A percentile compares a stretch with the other conserved stretches of the same genome.
Evolutionary conservation across 2,888 invertebrate species (phyloP).

Genomic region (Lasioglossum villosulum): DNA sequence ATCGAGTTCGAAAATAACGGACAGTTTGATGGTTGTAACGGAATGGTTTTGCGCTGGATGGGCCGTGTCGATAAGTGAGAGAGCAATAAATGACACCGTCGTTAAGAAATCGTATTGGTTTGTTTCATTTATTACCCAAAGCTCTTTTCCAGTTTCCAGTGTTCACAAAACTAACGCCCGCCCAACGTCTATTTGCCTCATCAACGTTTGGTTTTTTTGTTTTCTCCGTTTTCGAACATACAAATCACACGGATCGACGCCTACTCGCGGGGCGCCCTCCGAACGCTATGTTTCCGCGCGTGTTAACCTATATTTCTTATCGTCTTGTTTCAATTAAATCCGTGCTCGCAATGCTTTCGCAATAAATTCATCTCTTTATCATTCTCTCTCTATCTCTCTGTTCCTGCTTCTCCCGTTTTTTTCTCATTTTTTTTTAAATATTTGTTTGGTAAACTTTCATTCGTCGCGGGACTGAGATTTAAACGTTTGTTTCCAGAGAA

Average conservation of each 20-base stretch:
- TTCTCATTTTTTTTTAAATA: conserved; percentile 20
- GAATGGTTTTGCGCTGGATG: not conserved
- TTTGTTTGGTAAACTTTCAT: conserved; percentile 56
- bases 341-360: conserved; percentile 41
- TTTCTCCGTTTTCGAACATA: conserved; percentile 32
- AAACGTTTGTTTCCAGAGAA: conserved; percentile 55
- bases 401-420: conserved; percentile 23
- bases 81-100: conserved; percentile 66
- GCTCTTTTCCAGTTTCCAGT: conserved; percentile 70
- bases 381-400: conserved; percentile 26
- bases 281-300: conserved; percentile 20
- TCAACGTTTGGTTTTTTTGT: not conserved
- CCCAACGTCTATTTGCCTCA: conserved; percentile 24
- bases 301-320: conserved; percentile 29
- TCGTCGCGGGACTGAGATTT: conserved; percentile 59
- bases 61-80: conserved; percentile 24
- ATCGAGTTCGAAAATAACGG: not conserved
- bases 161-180: conserved; percentile 55
- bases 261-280: conserved; percentile 22
- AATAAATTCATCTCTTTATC: conserved; percentile 27
- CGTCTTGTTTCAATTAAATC: conserved; percentile 39
- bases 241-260: conserved; percentile 47
- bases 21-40: not conserved
- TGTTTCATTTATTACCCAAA: conserved; percentile 81
- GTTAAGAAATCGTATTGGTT: conserved; percentile 75